Evolutionary conservation across 2,797 vertebrate genomes (phyloP), one percentile per base, ranked within the genome.

Genomic region (Tadarida brasiliensis): DNA sequence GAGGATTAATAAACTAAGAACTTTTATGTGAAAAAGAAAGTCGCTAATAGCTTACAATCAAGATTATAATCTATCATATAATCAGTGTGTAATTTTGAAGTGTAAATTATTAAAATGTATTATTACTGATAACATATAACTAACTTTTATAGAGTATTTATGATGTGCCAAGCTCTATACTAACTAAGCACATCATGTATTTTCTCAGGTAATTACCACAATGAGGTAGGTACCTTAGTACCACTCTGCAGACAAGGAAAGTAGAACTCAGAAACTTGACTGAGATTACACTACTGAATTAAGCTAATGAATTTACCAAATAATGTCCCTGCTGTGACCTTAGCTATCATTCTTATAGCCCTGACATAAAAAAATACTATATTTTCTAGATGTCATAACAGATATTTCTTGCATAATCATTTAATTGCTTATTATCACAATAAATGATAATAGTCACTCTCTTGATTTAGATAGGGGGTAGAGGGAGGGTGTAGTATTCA

Each of bases 341-440:
- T 65, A 61, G 24, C 71, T 90, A 20, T 51, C 57, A 59, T 24
- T 91, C 67, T 44, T 57, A 12, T 63, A 82, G 63, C 19, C 71
- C 1, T 59, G 54, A 83, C 14, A 77, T 26, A 94, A 49, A 51
- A n/a, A 78, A 81, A 87, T 12, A 49, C 14, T 11, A 9, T 22
- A 63, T 63, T 88, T 87, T 68, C 86, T 67, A 85, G n/a, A 71
- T 22, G 51, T 76, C 39, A 22, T 74, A 88, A 59, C 22, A 91
- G 35, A 9, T 68, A 70, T 61, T 19, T 92, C 86, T 68, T 85
- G 28, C 2, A 65, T 6, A 47, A 57, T 76, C 12, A 67, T 7
- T 74, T 88, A 91, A 73, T 68, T 77, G 28, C n/a, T 74, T 73
- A 78, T 89, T 74, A 91, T 82, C 63, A 68, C n/a, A 73, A 14